Evolutionary conservation across 2,797 vertebrate species (phyloP).

Genomic region (Sebastes iracundus): DNA sequence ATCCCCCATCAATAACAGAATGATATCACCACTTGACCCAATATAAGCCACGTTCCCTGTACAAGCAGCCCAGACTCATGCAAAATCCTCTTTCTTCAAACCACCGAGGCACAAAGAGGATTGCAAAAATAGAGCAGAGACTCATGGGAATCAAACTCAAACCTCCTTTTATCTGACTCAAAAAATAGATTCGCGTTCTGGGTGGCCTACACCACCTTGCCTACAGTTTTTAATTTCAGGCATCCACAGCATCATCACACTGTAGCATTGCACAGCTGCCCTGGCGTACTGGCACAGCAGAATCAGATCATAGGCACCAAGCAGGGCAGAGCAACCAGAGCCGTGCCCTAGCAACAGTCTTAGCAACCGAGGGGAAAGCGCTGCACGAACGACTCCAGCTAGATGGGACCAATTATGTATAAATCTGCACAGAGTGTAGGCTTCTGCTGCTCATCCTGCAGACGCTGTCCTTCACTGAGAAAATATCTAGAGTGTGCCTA

Average conservation of each 20-base stretch:
- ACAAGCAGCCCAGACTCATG: slow-evolving; percentile 7
- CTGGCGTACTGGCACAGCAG: slow-evolving; percentile 34
- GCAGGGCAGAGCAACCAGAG: slow-evolving; percentile 26
- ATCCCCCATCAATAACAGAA: neutral
- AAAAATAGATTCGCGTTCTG: slow-evolving; percentile 53
- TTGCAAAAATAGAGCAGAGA: slow-evolving; percentile 58
- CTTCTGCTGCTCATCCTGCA: slow-evolving; percentile 35
- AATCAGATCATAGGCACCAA: slow-evolving; percentile 41
- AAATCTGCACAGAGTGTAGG: slow-evolving; percentile 26
- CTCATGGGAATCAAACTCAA: slow-evolving; percentile 46
- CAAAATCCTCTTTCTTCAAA: slow-evolving; percentile 32
- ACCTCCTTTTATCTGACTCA: slow-evolving; percentile 32
- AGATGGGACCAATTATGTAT: slow-evolving; percentile 45
- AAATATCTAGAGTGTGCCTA: slow-evolving; percentile 1
- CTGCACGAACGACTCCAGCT: slow-evolving; percentile 36
- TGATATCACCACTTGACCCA: neutral
- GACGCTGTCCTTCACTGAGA: slow-evolving; percentile 11
- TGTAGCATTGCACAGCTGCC: slow-evolving; percentile 13
- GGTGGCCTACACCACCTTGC: slow-evolving; percentile 11
- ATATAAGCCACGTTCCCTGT: neutral
- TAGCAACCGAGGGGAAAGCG: slow-evolving; percentile 63
- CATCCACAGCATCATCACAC: neutral
- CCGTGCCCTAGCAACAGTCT: slow-evolving; percentile 76
- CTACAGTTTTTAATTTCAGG: slow-evolving; percentile 22
- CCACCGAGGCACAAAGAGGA: slow-evolving; percentile 15